phyloP scores from a whole-genome alignment of 2,797 vertebrate genomes.

The Hapalemur alaotrensis region DNA sequence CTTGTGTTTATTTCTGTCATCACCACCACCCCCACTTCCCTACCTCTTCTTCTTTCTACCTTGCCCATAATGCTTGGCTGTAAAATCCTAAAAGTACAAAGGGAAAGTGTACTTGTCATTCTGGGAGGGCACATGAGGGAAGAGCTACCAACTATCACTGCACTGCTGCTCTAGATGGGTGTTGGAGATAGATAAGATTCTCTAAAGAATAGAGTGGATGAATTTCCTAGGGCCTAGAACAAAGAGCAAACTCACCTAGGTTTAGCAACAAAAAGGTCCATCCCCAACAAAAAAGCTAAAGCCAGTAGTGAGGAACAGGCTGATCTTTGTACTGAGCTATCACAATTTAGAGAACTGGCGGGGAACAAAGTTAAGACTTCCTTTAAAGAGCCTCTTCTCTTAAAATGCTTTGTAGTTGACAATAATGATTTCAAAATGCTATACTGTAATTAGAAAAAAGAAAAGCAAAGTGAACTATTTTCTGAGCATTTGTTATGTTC shows the following conservation, averaged over 20 bases:
- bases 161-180: neutral
- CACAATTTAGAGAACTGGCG: neutral
- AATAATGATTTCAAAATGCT: conserved; percentile 46
- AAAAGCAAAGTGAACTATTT: conserved; percentile 43
- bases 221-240: neutral
- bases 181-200: neutral
- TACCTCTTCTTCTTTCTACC: neutral
- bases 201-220: neutral
- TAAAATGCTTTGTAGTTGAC: conserved; percentile 19
- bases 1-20: neutral
- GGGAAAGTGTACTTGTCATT: neutral
- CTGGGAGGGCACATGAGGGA: neutral
- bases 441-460: conserved; percentile 2
- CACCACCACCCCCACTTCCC: neutral
- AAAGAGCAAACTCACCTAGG: neutral
- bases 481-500: conserved; percentile 13
- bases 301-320: neutral
- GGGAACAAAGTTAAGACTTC: neutral
- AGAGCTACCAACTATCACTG: neutral
- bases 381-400: conserved; percentile 29
- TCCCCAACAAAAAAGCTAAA: neutral
- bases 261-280: neutral
- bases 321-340: conserved; percentile 21
- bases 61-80: neutral
- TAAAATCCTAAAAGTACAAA: conserved; percentile 28